Percentiles rank a stretch among this genome's conserved stretches.
These are phyloP conservation scores for Pangasius mekongensis DNA, from an alignment of 2,797 vertebrate species.

Conservation along the genomic window DNA sequence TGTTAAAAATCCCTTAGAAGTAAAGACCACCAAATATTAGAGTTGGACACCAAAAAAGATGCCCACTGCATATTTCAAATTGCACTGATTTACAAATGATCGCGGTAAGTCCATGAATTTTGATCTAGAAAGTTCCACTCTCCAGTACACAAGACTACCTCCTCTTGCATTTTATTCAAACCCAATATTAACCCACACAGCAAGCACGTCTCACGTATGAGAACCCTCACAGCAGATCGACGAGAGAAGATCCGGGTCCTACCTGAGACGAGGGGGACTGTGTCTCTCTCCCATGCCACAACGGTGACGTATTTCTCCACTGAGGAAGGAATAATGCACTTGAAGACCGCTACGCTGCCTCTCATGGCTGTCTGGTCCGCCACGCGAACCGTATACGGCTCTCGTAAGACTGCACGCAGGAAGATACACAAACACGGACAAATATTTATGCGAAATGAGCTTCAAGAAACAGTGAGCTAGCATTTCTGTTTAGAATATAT, in stretches of 20 bases:
- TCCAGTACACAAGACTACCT: neutral
- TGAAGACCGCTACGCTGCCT: constrained; percentile 99
- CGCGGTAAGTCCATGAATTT: too few species aligned
- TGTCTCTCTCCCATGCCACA: constrained; percentile 99
- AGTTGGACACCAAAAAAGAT: neutral
- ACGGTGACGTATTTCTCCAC: constrained; percentile 97
- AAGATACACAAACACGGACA: neutral
- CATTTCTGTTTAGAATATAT: neutral
- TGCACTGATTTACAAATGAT: neutral
- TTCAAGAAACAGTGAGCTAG: neutral
- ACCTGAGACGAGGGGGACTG: constrained; percentile 98
- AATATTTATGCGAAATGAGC: neutral
- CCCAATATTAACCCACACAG: neutral
- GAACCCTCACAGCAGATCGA: neutral
- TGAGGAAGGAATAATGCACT: constrained; percentile 99
- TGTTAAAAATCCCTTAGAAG: neutral
- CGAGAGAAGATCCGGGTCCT: constrained; percentile 61
- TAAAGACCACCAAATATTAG: neutral
- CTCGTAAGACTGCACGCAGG: constrained; percentile 85
- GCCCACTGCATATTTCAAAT: neutral
- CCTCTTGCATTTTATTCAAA: neutral
- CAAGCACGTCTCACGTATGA: neutral
- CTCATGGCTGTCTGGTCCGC: constrained; percentile 99
- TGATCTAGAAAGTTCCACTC: neutral
- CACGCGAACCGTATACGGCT: constrained; percentile 99